Evolutionary conservation across 2,797 vertebrate genomes (phyloP), one percentile per base, ranked within the genome.

Genomic region (Vireo griseus): DNA sequence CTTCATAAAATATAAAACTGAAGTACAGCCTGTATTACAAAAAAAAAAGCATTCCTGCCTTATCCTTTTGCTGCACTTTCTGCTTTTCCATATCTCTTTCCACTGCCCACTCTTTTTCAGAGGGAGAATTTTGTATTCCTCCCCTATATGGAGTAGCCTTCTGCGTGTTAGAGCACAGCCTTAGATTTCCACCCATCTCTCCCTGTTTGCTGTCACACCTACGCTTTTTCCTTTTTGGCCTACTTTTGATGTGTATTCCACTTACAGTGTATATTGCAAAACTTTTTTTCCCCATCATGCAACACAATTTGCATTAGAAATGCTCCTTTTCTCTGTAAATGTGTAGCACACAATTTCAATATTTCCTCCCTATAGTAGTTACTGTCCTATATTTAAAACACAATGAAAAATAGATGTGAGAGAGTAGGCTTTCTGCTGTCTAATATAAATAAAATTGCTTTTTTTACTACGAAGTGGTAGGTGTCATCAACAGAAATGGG

Each of bases 61-160:
- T 88, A 82, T 39, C 13, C 42, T 79, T 89, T 94, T 63, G 50
- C 48, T 87, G 66, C 67, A 84, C 62, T 95, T 81, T 81, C 65
- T 93, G 21, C 29, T 95, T 95, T 77, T 82, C 54, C 13, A 13
- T 67, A n/a, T 79, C 50, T 91, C 24, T 78, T 74, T 59, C 50
- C 44, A 45, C 77, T 92, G 33, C 82, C 82, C 69, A 91, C 61
- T 87, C 74, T 51, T 86, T 89, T 76, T 86, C 73, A 94, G 85
- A 69, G 66, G 48, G 4, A 83, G 25, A 26, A 67, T 68, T 93
- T 86, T 86, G 22, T 44, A 87, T 93, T 59, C 39, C 62, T 86
- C 63, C 57, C 18, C n/a, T 87, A 3, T 39, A 33, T 8, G 21
- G 68, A 74, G 40, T 92, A 78, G 63, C 54, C 50, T 93, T 92